Base-by-base conservation (phyloP, 2,113 vertebrate genomes). In the Anarhynchus alexandrinus region DNA sequence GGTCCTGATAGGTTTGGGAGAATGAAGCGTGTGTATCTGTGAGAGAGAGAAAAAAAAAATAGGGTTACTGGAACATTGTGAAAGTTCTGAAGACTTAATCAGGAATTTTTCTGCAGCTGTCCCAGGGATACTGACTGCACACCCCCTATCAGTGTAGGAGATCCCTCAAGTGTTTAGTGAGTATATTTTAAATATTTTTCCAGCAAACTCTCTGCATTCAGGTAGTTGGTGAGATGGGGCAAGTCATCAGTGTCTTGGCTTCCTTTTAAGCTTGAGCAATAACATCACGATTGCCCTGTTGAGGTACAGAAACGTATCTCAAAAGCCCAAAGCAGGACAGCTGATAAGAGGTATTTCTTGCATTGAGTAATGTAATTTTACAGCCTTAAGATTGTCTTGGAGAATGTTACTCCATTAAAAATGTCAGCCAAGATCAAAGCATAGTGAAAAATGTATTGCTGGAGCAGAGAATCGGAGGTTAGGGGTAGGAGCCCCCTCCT, bases 341-440 rank as follows among this genome's bases (percentile, higher is more conserved):
- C 89, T 93, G 51, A 91, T 96, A 89, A 96, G 82, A 97, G 96
- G 91, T 97, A 90, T 96, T 97, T 90, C 86, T 97, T 96, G 91
- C 76, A 65, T 95, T 94, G 80, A 97, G 58, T 97, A 97, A 98
- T 97, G 97, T 93, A 70, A 92, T 97, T 98, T 96, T 97, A 91
- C 86, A 91, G 59, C 93, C 90, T 96, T 74, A 84, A 97, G 94
- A 93, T 93, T 95, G 90, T 94, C 91, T 77, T 93, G 91, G 58
- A 93, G 82, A 86, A 95, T 78, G 79, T 81, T 96, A 65, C 93
- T 36, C 72, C 94, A 81, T 96, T 95, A 88, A 96, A 98, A 97
- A 96, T 93, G 96, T 95, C 94, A 97, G 34, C 59, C 58, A 84
- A 85, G 70, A 84, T 97, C 86, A 95, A 97, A 96, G 55, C 74